These are phyloP conservation scores for Rhagologus leucostigma DNA, from an alignment of 2,113 vertebrate species.

Conservation along the genomic window DNA sequence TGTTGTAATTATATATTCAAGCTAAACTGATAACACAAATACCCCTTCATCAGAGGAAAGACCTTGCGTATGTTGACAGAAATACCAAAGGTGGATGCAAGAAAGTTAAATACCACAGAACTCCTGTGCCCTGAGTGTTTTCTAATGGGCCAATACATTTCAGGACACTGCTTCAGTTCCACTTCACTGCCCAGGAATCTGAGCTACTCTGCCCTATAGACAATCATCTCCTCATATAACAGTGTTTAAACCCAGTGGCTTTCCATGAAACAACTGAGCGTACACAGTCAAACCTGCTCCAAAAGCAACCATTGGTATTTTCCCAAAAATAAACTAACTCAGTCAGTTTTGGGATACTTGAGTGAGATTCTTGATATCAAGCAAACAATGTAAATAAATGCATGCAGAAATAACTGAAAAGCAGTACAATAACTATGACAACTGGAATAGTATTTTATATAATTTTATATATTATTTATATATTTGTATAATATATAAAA, in stretches of 20 bases:
- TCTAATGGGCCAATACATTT: neutral
- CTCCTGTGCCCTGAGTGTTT: rapidly evolving
- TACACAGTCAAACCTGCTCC: neutral
- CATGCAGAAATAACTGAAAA: neutral
- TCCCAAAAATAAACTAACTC: neutral
- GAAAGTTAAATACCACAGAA: neutral
- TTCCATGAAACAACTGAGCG: neutral
- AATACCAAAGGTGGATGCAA: neutral
- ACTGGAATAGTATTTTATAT: neutral
- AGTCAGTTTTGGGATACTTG: neutral
- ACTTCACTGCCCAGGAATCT: neutral
- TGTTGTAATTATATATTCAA: neutral
- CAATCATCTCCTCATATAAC: neutral
- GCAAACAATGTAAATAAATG: neutral
- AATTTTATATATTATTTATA: neutral
- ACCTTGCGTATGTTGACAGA: neutral
- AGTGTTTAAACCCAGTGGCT: neutral
- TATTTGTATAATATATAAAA: neutral
- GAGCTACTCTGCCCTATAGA: neutral
- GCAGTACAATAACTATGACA: neutral
- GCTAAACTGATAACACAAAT: neutral
- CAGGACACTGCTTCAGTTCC: neutral
- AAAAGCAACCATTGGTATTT: neutral
- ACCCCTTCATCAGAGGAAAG: neutral
- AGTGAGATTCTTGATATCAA: neutral